Percentiles rank a stretch among this genome's conserved stretches.
Conservation (phyloP, 1,140 invertebrate genomes). For the Saccostrea glomerata region DNA sequence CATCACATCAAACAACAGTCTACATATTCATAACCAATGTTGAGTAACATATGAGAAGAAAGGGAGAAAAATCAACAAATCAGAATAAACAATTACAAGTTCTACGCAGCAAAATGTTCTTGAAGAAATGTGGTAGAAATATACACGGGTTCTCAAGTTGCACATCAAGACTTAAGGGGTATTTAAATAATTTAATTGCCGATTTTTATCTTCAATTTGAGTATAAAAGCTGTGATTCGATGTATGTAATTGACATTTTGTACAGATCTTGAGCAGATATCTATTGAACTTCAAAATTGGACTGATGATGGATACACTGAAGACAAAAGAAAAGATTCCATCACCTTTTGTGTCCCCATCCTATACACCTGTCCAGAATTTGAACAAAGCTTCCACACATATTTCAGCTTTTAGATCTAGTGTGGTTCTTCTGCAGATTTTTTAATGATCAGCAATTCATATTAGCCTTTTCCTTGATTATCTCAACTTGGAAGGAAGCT, state of each 20-base stretch:
- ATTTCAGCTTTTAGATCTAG: too few species aligned
- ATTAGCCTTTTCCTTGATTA: too few species aligned
- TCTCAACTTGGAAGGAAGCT: too few species aligned
- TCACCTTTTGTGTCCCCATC: too few species aligned
- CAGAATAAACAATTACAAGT: not conserved
- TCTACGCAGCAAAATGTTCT: too few species aligned
- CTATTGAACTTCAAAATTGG: slow-evolving; percentile 34
- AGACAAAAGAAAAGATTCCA: not conserved
- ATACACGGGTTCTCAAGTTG: not conserved
- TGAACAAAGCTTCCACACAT: too few species aligned
- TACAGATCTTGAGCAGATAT: slow-evolving; percentile 14
- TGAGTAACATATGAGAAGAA: not conserved
- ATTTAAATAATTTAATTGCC: slow-evolving; percentile 34
- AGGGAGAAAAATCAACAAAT: not conserved
- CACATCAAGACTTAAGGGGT: not conserved
- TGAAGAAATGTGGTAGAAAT: not conserved
- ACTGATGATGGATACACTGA: slow-evolving; percentile 7
- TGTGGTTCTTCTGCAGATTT: too few species aligned
- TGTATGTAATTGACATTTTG: slow-evolving; percentile 35
- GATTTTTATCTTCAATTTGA: slow-evolving; percentile 15
- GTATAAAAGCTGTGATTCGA: slow-evolving; percentile 25
- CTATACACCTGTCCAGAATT: too few species aligned
- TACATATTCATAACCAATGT: not conserved
- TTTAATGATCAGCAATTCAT: too few species aligned
- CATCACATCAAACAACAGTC: not conserved